Base-by-base conservation (phyloP, 2,113 vertebrate genomes). In the Hylia prasina region DNA sequence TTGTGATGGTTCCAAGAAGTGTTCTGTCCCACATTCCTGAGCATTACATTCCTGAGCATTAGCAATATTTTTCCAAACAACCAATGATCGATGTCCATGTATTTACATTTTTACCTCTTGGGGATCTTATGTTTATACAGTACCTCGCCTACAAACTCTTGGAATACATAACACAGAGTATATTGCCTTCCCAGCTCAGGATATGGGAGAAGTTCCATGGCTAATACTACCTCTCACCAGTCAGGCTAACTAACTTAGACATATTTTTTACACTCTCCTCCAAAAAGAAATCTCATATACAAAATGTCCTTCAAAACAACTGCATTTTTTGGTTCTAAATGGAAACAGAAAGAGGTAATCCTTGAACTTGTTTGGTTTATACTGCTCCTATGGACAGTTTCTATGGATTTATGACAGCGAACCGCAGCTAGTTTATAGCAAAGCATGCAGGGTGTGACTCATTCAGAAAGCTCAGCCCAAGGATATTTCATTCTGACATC, bases 51-150 rank as follows among this genome's bases (percentile, higher is more conserved):
- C 60, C 82, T 51, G 60, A 88, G 58, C 47, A 51, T 73, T 75
- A 81, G 47, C 70, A 79, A 15, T 88, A 93, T 90, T 88, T 96
- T 95, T 75, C 50, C 78, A 90, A 95, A 31, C 50, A 96, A 93
- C n/a, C 56, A 82, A 35, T 20, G 28, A 75, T 61, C 2, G 1
- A 51, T 64, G 27, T 51, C 44, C 84, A 13, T 56, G 60, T 86
- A 22, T 75, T 40, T 60, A 90, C 56, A 90, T 31, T 94, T 92
- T 87, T 75, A 85, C 64, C 65, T 89, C 76, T 83, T 77, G 23
- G 35, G 45, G 30, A 92, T 65, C 45, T 88, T 81, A 45, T 39
- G 58, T 86, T 85, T 77, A 73, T 45, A 86, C 20, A 88, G 21
- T 51, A 63, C 40, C n/a, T 75, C 18, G 20, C 44, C 72, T 83